A percentile compares a stretch with the other conserved stretches of the same genome.
Evolutionary conservation across 2,797 vertebrate species (phyloP).

Genomic region (Triplophysa yarkandensis): DNA sequence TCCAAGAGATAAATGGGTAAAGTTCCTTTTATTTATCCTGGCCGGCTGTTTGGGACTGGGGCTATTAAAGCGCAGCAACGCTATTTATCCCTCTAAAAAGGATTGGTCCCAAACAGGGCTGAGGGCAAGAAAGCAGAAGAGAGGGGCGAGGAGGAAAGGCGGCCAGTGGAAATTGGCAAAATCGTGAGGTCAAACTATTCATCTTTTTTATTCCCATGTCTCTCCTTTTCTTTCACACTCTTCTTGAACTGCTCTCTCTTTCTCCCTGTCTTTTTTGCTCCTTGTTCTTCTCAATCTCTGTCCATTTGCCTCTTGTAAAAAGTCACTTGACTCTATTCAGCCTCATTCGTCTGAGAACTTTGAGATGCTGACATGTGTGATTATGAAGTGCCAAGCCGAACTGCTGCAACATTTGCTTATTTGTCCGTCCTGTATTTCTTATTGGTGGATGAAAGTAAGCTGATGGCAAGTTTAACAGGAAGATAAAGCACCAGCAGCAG

Average conservation of each 20-base stretch:
- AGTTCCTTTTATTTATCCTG: conserved; percentile 89
- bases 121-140: conserved; percentile 69
- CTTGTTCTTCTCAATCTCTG: conserved; percentile 64
- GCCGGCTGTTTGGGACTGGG: conserved; percentile 84
- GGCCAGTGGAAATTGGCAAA: conserved; percentile 77
- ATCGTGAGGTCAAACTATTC: conserved; percentile 83
- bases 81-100: conserved; percentile 86
- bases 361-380: conserved; percentile 34
- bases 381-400: conserved; percentile 27
- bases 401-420: conserved; percentile 7
- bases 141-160: conserved; percentile 69
- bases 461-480: conserved; percentile 34
- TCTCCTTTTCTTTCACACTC: conserved; percentile 67
- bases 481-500: conserved; percentile 51
- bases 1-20: conserved; percentile 91
- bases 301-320: conserved; percentile 71
- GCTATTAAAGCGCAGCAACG: conserved; percentile 86
- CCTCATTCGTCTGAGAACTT: conserved; percentile 21
- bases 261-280: conserved; percentile 56
- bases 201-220: conserved; percentile 74
- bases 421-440: conserved; percentile 39
- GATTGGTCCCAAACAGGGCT: conserved; percentile 82
- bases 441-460: conserved; percentile 49
- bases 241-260: conserved; percentile 68
- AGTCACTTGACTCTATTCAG: conserved; percentile 58